These are phyloP conservation scores for Dolichotis patagonum DNA, from an alignment of 2,113 vertebrate genomes.

Conservation along the genomic window DNA sequence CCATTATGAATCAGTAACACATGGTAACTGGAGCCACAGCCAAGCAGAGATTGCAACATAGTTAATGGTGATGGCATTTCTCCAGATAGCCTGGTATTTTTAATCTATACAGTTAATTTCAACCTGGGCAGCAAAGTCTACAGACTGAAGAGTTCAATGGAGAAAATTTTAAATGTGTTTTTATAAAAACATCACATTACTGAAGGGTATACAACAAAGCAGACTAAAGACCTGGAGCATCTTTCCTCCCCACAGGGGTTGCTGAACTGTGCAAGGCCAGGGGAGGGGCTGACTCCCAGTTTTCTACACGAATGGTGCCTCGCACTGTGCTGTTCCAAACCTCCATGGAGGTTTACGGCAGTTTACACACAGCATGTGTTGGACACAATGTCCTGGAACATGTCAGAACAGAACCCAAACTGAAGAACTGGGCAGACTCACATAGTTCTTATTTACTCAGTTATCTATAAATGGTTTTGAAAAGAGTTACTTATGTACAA, in stretches of 20 bases:
- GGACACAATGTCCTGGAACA: not conserved
- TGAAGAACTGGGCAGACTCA: slow-evolving; percentile 28
- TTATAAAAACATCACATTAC: not conserved
- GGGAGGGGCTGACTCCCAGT: not conserved
- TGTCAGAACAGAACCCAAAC: slow-evolving; percentile 33
- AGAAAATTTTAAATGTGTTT: not conserved
- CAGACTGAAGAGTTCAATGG: not conserved
- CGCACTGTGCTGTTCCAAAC: not conserved
- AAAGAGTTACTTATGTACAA: slow-evolving; percentile 52
- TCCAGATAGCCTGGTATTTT: not conserved
- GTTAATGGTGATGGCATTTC: slow-evolving; percentile 17
- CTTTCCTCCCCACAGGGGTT: not conserved
- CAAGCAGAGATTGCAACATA: not conserved
- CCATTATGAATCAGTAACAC: slow-evolving; percentile 15
- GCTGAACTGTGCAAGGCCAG: not conserved
- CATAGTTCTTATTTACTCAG: slow-evolving; percentile 40
- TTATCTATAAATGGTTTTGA: slow-evolving; percentile 28
- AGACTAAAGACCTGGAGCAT: not conserved
- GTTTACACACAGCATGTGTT: not conserved
- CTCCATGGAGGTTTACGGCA: not conserved
- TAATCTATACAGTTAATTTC: slow-evolving; percentile 52
- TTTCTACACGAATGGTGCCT: not conserved
- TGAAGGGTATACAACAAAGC: not conserved
- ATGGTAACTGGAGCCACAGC: not conserved
- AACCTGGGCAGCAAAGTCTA: slow-evolving; percentile 53